Percentiles rank a stretch among this genome's conserved stretches.
Evolutionary conservation across 2,113 vertebrate species (phyloP).

Genomic region (Labeo rohita): DNA sequence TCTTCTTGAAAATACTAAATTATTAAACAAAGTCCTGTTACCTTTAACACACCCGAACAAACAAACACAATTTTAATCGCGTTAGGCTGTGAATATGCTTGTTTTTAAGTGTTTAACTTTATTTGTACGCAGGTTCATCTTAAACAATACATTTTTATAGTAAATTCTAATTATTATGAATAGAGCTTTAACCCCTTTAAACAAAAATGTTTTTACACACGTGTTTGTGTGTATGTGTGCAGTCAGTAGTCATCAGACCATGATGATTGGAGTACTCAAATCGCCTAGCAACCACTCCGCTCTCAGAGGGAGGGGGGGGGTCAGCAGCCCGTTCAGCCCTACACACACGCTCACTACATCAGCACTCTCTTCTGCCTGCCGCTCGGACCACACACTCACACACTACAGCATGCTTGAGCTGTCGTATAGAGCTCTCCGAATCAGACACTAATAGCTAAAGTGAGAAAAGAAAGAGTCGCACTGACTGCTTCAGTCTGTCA

Average conservation of each 20-base stretch:
- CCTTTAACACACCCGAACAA: neutral
- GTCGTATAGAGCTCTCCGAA: conserved; percentile 7
- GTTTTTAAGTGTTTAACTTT: neutral
- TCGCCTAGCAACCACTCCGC: conserved; percentile 32
- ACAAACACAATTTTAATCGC: neutral
- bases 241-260: conserved; percentile 29
- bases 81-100: neutral
- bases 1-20: conserved; percentile 3
- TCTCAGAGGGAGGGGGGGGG: neutral
- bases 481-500: neutral
- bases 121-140: neutral
- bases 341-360: neutral
- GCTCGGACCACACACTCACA: conserved; percentile 20
- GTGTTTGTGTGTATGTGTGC: neutral
- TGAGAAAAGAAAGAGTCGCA: conserved; percentile 11
- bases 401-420: neutral
- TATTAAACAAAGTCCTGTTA: neutral
- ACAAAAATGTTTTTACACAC: neutral
- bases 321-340: neutral
- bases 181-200: neutral
- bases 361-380: conserved; percentile 24
- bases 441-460: neutral
- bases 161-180: neutral
- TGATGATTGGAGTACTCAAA: conserved; percentile 29
- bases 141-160: neutral